Evolutionary conservation across 1,140 invertebrate genomes (phyloP).

Genomic region (Venturia canescens): DNA sequence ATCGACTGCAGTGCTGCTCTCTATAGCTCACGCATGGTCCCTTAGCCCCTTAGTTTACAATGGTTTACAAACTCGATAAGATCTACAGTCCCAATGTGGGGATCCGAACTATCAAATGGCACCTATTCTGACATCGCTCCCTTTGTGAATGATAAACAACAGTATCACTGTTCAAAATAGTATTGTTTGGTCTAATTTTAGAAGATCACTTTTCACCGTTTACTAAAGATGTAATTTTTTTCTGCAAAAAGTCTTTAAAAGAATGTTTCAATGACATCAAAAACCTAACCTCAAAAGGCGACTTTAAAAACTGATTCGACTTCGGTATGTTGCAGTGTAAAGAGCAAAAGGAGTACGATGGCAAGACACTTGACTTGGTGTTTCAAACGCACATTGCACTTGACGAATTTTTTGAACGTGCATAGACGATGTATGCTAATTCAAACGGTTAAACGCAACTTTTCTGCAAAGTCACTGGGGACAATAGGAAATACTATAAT

Average conservation of each 20-base stretch:
- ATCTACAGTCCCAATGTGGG: no score
- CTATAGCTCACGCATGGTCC: no score
- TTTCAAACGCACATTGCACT: constrained; percentile 36
- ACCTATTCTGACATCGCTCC: no score
- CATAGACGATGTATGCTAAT: not conserved
- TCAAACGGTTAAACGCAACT: not conserved
- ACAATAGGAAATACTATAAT: not conserved
- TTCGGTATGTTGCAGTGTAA: not conserved
- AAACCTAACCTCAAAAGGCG: not conserved
- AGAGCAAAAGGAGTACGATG: constrained; percentile 20
- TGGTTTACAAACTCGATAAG: no score
- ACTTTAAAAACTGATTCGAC: not conserved
- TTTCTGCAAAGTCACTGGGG: not conserved
- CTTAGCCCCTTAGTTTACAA: no score
- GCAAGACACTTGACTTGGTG: constrained; percentile 39
- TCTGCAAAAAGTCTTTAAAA: not conserved
- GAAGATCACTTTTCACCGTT: no score
- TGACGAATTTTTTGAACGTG: not conserved
- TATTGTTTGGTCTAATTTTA: no score
- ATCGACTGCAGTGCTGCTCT: no score
- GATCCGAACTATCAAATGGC: no score
- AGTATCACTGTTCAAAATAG: no score
- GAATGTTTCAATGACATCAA: not conserved
- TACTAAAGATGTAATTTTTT: no score
- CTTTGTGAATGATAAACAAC: no score